Conservation (phyloP, 1,140 invertebrate species). For the Theocolax elegans region DNA sequence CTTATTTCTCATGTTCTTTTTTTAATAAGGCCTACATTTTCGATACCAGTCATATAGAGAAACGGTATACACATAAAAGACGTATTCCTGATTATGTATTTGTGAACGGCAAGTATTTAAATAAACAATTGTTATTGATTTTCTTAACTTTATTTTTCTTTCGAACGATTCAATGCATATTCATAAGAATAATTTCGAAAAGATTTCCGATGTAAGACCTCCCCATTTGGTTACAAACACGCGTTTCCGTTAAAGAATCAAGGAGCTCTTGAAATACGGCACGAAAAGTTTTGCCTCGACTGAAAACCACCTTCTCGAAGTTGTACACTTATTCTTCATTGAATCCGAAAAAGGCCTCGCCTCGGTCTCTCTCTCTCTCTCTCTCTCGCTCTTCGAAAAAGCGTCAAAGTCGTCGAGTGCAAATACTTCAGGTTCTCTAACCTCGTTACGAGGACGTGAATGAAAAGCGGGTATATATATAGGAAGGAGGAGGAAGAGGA, state of each 20-base stretch:
- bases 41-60: too few relatives aligned
- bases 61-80: too few relatives aligned
- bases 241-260: not conserved
- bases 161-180: too few relatives aligned
- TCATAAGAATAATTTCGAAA: too few relatives aligned
- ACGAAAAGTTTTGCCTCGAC: not conserved
- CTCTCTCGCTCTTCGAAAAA: not conserved
- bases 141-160: too few relatives aligned
- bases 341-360: not conserved
- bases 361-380: not conserved
- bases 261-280: not conserved
- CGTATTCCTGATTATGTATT: too few relatives aligned
- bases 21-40: too few relatives aligned
- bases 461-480: not conserved
- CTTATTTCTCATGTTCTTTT: too few relatives aligned
- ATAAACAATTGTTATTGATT: too few relatives aligned
- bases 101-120: too few relatives aligned
- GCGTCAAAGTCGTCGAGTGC: not conserved
- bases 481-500: not conserved
- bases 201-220: too few relatives aligned
- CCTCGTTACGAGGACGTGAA: slow-evolving; percentile 16
- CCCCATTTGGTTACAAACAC: not conserved
- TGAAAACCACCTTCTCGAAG: not conserved
- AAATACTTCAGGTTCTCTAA: not conserved
- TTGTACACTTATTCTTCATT: not conserved